Base-by-base conservation (phyloP, 2,888 invertebrate species). In the Colletes collaris region DNA sequence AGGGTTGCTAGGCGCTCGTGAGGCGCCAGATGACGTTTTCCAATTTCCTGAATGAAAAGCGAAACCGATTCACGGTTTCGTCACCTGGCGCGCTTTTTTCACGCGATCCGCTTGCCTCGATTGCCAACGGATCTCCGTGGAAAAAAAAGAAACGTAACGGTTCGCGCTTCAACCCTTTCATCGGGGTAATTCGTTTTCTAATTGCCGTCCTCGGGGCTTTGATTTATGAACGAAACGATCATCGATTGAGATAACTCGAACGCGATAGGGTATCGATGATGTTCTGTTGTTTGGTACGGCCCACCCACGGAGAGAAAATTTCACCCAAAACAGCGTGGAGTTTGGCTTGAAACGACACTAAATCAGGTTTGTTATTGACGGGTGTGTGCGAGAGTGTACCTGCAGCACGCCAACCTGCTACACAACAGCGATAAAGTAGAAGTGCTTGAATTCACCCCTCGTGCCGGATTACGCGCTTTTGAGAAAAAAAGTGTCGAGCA, bases 321-420 rank as follows among this genome's bases (percentile, higher is more conserved):
- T 55, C 27, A 2, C 40, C 35, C 7, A 0, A 68, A 74, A 4
- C 35, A 16, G 58, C 40, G 66, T 74, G 58, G 64, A 81, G 75
- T 75, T 74, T 6, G 53, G 27, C 55, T 71, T 10, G 59, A 73
- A 81, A 52, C 70, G 75, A 58, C 53, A 70, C 69, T 79, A 81
- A 59, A 79, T 70, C 79, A 79, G 65, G 70, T 73, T 77, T 84
- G 75, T 79, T 81, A 65, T 86, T 83, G 84, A 86, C 70, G 69
- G 67, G 67, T 50, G 67, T 49, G 35, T 59, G 16, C 58, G 69
- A 64, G 69, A 68, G 84, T 84, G 90, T 91, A 92, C 92, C 92
- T 92, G 92, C 88, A 87, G 86, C 87, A 88, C 27, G 88, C 89
- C 89, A 92, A 93, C 93, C 93, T 92, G 92, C 86, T 87, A 79